These are phyloP conservation scores for Drosophila crucigera DNA, from an alignment of 2,888 invertebrate species.

Conservation along the genomic window DNA sequence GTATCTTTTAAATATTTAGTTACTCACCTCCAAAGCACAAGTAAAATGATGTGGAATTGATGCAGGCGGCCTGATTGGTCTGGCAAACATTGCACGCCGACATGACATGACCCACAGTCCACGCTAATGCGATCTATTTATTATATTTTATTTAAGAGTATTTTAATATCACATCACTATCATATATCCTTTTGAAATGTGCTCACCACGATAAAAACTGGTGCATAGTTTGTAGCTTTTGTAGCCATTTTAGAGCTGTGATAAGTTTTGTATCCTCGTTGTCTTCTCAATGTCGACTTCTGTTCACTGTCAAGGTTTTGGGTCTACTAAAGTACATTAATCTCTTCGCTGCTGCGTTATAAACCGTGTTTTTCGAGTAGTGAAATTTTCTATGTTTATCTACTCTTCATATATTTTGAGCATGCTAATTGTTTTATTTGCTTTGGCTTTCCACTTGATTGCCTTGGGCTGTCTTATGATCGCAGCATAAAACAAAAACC, in stretches of 20 bases:
- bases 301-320: conserved; percentile 65
- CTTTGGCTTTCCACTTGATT: conserved; percentile 66
- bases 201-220: conserved; percentile 35
- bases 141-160: background rate
- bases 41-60: conserved; percentile 82
- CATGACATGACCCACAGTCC: conserved; percentile 18
- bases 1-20: background rate
- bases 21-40: conserved; percentile 79
- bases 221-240: background rate
- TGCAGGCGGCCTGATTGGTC: conserved; percentile 78
- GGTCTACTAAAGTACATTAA: conserved; percentile 49
- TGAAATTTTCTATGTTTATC: conserved; percentile 58
- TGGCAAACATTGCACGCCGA: conserved; percentile 82
- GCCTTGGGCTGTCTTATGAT: conserved; percentile 42
- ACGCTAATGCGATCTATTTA: conserved; percentile 41
- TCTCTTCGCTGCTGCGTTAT: conserved; percentile 18
- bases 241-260: conserved; percentile 23
- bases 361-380: conserved; percentile 28
- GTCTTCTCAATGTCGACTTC: conserved; percentile 15
- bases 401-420: conserved; percentile 39
- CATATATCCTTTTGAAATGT: background rate
- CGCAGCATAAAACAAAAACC: conserved; percentile 24
- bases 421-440: conserved; percentile 73
- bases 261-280: background rate
- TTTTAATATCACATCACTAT: background rate